Evolutionary conservation across 2,113 vertebrate genomes (phyloP), one percentile per base, ranked within the genome.

Genomic region (Cinclus cinclus): DNA sequence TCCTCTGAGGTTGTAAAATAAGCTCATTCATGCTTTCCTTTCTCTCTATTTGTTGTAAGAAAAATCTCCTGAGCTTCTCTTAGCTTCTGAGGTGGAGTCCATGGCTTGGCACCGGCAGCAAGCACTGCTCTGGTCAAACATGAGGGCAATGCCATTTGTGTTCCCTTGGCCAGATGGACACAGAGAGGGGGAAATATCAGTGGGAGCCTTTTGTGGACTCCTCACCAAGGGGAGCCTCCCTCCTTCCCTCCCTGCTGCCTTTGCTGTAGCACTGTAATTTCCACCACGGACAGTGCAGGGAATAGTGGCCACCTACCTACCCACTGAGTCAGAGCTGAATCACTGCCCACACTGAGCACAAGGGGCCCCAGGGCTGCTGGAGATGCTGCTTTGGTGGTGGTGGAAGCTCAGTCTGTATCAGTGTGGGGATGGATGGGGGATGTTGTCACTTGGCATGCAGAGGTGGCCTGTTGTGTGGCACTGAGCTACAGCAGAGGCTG

Each of bases 1-100:
- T 91, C 63, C 87, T 89, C 74, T 2, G 5, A 92, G 84, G 70
- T 83, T 95, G 70, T 69, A 82, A 91, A 92, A 92, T 91, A 83
- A 94, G 74, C 91, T 85, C 84, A 87, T 95, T 97, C 91, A 92
- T 85, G 78, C 70, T 79, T 87, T 94, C 67, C 41, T 79, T 90
- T 80, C 60, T 70, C 59, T 83, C 47, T 87, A 6, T 82, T 80
- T 94, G 49, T 78, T 89, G 59, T 35, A 60, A 83, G 33, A 35
- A 56, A 64, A 58, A 83, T 35, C 78, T 50, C 52, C 70, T 37
- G 84, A 85, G 59, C 87, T 91, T 60, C 83, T 87, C 67, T 79
- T 91, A 79, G 67, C 58, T 74, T 64, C 91, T 28, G 28, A 77
- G 83, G 75, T 1, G 14, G 68, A 91, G 91, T 58, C 71, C 17